Evolutionary conservation across 2,113 vertebrate species (phyloP).

Genomic region (Cepphus grylle): DNA sequence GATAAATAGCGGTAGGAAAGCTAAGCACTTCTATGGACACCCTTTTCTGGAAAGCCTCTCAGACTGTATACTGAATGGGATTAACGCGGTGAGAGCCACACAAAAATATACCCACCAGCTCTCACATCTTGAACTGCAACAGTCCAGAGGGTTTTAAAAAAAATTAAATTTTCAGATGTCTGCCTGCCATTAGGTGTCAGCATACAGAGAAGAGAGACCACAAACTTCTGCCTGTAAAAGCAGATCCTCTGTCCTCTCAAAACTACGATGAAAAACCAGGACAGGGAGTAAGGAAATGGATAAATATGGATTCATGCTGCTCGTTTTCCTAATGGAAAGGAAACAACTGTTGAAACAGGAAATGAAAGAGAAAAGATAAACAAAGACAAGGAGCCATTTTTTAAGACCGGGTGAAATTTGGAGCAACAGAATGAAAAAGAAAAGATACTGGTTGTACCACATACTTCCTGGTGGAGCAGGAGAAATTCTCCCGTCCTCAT

Average conservation of each 20-base stretch:
- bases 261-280: not conserved
- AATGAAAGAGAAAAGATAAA: not conserved
- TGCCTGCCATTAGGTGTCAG: not conserved
- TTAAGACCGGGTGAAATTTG: not conserved
- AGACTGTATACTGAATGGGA: not conserved
- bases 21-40: not conserved
- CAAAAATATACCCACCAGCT: not conserved
- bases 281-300: not conserved
- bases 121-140: not conserved
- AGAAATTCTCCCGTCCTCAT: not conserved
- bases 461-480: not conserved
- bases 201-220: not conserved
- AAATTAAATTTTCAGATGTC: not conserved
- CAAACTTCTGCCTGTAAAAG: not conserved
- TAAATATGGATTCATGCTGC: not conserved
- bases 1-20: not conserved
- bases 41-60: not conserved
- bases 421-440: not conserved
- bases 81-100: not conserved
- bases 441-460: not conserved
- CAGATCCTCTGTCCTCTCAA: not conserved
- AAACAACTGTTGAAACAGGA: not conserved
- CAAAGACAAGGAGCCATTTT: not conserved
- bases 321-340: not conserved
- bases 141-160: not conserved